Base-by-base conservation (phyloP, 2,113 vertebrate species). In the Tenrec ecaudatus region DNA sequence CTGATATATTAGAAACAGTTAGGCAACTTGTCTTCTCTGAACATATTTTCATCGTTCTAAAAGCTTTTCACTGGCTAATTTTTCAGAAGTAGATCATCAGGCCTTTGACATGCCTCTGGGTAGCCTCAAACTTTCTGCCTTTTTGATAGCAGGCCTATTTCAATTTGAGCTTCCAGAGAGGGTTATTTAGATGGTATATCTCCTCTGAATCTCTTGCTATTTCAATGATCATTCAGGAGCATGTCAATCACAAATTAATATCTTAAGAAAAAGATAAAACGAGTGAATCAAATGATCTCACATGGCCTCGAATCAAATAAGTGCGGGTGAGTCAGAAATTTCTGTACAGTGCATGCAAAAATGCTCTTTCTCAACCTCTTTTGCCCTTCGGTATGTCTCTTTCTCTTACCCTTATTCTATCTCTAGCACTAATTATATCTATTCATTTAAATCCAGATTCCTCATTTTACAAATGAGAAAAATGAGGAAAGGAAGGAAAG, bases 121-220 rank as follows among this genome's bases (percentile, higher is more conserved):
- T 53, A 10, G 66, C 11, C 31, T 69, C 31, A 29, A 69, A 69
- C 66, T 14, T 69, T 53, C 31, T 12, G n/a, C 29, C 66, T n/a
- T 68, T 68, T 68, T 27, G 66, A 68, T 68, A 68, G 66, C 66
- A 69, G 58, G 40, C 64, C 1, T 73, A 57, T 77, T 93, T 88
- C 29, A 47, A 80, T n/a, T 62, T 92, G 78, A 31, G 6, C 15
- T 85, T 95, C 66, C 22, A 80, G n/a, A 6, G 76, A 92, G 27
- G 31, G 64, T 69, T 84, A 33, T 66, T 90, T 79, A 85, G 6
- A 71, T 43, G n/a, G 6, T 82, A 19, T 66, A 36, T 84, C 27
- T 84, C 73, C 22, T 62, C 19, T 62, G 62, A 11, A 9, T 29
- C 29, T 25, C 27, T 27, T 29, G 14, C 64, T 7, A 14, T 68